Base-by-base conservation (phyloP, 2,113 vertebrate species). In the Diadophis punctatus region DNA sequence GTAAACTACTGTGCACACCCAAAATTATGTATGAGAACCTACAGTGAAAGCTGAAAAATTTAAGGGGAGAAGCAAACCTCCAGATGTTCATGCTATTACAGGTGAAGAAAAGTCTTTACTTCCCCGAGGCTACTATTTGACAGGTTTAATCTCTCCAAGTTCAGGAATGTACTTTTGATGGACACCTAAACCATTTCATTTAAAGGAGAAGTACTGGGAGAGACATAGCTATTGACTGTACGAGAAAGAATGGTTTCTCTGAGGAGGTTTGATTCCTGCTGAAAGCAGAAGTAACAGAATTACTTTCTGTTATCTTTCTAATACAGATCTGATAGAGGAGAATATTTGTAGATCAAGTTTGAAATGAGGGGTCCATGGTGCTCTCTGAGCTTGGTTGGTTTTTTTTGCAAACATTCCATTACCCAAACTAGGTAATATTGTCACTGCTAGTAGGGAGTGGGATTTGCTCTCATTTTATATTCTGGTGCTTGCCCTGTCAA, bases 31-130 rank as follows among this genome's bases (percentile, higher is more conserved):
- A 93, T 95, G 34, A 88, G 93, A 96, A 95, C 93, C 86, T 34
- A 23, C 27, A 87, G 20, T 0, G 0, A 49, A 95, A 93, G 39
- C 93, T 91, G 52, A 90, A 92, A 96, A 95, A 91, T 93, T 80
- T 92, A 93, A 93, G 2, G 60, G 55, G 93, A 93, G 60, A 90
- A 95, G 92, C 89, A 95, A 95, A 92, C 48, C 93, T 94, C 95
- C 95, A 96, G 95, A 96, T 97, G 95, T 92, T 96, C 94, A 91
- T 96, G 92, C 92, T 95, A 89, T 90, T 96, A 94, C 93, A 96
- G 96, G 94, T 96, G 96, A 96, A 95, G 84, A 88, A 92, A 80
- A 96, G 89, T 8, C 0, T 95, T 95, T 39, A 43, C 94, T 91
- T 92, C 94, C 96, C 95, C 0, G 1, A 93, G 96, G 96, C 96